Evolutionary conservation across 2,888 invertebrate genomes (phyloP).

Genomic region (Heteromurus nitidus): DNA sequence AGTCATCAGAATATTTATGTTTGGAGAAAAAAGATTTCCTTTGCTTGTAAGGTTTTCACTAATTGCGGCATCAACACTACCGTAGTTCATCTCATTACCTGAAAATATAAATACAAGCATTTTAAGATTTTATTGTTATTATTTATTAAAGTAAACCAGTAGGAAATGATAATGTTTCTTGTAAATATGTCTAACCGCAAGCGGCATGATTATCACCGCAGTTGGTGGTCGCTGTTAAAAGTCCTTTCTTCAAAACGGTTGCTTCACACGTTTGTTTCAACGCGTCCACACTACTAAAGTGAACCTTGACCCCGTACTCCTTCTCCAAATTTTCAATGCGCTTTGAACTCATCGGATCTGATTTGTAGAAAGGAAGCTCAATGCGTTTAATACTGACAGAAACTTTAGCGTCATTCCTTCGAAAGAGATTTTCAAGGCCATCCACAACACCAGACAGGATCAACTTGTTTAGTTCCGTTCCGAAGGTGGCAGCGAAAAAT

Average conservation of each 20-base stretch:
- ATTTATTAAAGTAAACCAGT: not conserved
- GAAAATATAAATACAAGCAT: conserved; percentile 1
- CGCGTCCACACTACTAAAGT: conserved; percentile 50
- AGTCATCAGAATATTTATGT: conserved; percentile 53
- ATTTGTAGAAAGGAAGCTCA: conserved; percentile 67
- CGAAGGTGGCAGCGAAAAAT: conserved; percentile 64
- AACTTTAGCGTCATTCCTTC: not conserved
- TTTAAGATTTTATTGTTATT: not conserved
- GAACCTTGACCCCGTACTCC: conserved; percentile 26
- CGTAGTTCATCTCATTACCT: conserved; percentile 67
- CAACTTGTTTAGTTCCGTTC: conserved; percentile 14
- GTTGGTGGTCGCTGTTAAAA: conserved; percentile 61
- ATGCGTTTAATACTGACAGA: conserved; percentile 31
- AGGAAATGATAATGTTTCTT: not conserved
- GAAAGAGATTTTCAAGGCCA: conserved; percentile 60
- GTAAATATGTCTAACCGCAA: conserved; percentile 43
- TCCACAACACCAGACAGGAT: conserved; percentile 62
- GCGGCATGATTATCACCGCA: conserved; percentile 67
- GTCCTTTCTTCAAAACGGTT: not conserved
- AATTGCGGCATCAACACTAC: conserved; percentile 67
- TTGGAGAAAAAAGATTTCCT: conserved; percentile 60
- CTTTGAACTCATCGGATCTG: conserved; percentile 16
- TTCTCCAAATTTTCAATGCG: conserved; percentile 13
- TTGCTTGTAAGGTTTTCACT: conserved; percentile 63
- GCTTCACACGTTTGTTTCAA: conserved; percentile 45